phyloP scores from a whole-genome alignment of 2,113 vertebrate genomes.

The Sapayoa aenigma region DNA sequence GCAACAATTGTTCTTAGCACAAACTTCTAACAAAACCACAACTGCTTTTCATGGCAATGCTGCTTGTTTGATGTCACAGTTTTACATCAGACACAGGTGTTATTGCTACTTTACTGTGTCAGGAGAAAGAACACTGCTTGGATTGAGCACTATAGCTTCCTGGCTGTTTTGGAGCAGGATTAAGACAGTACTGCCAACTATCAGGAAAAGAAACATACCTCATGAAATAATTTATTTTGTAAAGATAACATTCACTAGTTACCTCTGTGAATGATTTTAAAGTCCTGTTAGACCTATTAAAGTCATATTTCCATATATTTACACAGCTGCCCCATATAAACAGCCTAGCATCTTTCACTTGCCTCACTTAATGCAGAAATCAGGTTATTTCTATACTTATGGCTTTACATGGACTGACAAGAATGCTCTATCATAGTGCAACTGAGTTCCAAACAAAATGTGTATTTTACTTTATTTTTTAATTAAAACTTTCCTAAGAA shows the following conservation, averaged over 20 bases:
- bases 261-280: not conserved
- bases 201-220: not conserved
- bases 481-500: not conserved
- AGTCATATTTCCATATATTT: not conserved
- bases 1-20: not conserved
- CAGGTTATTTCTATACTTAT: not conserved
- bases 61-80: not conserved
- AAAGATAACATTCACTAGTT: not conserved
- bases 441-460: not conserved
- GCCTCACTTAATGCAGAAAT: not conserved
- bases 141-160: not conserved
- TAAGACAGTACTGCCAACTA: not conserved
- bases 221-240: not conserved
- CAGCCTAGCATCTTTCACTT: not conserved
- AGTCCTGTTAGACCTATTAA: not conserved
- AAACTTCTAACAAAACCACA: not conserved
- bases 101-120: not conserved
- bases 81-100: not conserved
- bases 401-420: not conserved
- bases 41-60: not conserved
- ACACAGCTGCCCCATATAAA: not conserved
- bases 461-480: not conserved
- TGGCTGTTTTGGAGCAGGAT: not conserved
- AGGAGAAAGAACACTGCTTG: not conserved
- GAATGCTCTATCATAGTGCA: not conserved